Conservation (phyloP, 2,797 vertebrate species). For the Rhinogobio ventralis region DNA sequence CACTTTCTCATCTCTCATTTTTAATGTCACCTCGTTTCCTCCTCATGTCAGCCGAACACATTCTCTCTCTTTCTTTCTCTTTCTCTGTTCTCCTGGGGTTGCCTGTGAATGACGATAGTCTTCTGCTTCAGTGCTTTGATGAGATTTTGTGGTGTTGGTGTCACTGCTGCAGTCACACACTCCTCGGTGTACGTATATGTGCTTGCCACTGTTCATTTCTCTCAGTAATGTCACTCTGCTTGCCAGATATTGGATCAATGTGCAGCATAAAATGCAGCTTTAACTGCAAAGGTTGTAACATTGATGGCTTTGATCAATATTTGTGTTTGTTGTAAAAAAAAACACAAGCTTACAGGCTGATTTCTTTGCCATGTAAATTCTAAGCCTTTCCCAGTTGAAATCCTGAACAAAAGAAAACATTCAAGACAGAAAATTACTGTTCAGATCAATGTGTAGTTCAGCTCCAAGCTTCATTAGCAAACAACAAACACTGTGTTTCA, state of each 20-base stretch:
- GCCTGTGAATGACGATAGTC: constrained; percentile 60
- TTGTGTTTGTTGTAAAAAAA: constrained; percentile 21
- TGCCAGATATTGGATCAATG: constrained; percentile 38
- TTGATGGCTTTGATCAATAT: constrained; percentile 39
- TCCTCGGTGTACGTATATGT: constrained; percentile 14
- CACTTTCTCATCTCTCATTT: constrained; percentile 18
- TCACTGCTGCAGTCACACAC: constrained; percentile 50
- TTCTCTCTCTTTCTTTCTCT: constrained; percentile 23
- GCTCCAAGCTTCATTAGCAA: constrained; percentile 8
- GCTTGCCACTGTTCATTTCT: constrained; percentile 19
- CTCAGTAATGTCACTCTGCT: constrained; percentile 18
- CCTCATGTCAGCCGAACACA: not conserved
- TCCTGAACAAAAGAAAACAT: constrained; percentile 20
- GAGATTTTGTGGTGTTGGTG: constrained; percentile 56
- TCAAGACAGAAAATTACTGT: not conserved
- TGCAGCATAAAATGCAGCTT: constrained; percentile 33
- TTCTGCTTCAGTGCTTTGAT: constrained; percentile 63
- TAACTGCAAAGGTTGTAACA: constrained; percentile 28
- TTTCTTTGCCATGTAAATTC: not conserved
- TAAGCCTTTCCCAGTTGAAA: constrained; percentile 5
- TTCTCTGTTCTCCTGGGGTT: constrained; percentile 50
- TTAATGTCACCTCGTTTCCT: constrained; percentile 17
- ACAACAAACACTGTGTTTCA: not conserved
- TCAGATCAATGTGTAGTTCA: not conserved
- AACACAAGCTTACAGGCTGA: not conserved